These are phyloP conservation scores for Adineta ricciae DNA, from an alignment of 2,888 invertebrate genomes.

Conservation along the genomic window DNA sequence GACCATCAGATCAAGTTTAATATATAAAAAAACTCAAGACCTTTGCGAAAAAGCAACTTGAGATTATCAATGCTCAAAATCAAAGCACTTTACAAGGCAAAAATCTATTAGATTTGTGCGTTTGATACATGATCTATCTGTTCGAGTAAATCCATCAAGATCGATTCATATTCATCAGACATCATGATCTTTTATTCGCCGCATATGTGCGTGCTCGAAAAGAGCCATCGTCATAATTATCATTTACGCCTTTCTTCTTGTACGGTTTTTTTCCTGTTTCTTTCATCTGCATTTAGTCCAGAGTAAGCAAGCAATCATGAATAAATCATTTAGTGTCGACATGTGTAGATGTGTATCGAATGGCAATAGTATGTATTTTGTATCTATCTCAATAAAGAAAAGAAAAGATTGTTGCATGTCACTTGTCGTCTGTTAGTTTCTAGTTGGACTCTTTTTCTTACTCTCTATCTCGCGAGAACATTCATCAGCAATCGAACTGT, in stretches of 20 bases:
- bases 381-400: constrained; percentile 3
- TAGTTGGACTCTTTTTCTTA: constrained; percentile 7
- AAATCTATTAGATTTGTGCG: no score
- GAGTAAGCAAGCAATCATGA: neutral
- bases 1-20: no score
- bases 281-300: neutral
- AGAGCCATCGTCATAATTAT: neutral
- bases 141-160: no score
- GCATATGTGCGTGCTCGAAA: neutral
- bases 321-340: constrained; percentile 7
- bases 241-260: neutral
- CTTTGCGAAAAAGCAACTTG: no score
- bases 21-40: no score
- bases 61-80: no score
- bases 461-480: constrained; percentile 9
- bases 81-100: no score
- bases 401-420: constrained; percentile 1
- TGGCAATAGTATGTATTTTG: constrained; percentile 6
- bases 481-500: constrained; percentile 23
- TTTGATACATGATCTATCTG: no score
- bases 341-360: constrained; percentile 9
- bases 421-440: neutral
- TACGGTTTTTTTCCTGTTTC: neutral
- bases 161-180: neutral
- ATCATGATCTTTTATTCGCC: neutral